These are phyloP conservation scores for Spea multiplicata DNA, from an alignment of 2,113 vertebrate genomes.

Conservation along the genomic window DNA sequence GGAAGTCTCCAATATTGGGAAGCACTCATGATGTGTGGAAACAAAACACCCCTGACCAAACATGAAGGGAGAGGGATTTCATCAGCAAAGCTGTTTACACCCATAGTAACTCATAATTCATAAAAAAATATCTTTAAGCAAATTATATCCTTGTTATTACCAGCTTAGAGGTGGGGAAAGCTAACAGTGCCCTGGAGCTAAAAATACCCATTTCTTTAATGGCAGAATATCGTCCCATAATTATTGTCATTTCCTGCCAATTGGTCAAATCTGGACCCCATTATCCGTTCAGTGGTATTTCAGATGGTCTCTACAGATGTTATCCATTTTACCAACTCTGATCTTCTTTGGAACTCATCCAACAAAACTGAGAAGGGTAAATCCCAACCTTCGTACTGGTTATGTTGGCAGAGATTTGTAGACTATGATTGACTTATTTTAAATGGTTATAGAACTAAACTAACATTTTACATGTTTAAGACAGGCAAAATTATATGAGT, in stretches of 20 bases:
- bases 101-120: too few relatives aligned
- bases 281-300: slow-evolving; percentile 22
- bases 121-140: too few relatives aligned
- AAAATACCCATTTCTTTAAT: background rate
- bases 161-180: background rate
- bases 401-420: slow-evolving; percentile 6
- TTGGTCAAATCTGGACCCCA: slow-evolving; percentile 29
- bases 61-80: too few relatives aligned
- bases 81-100: too few relatives aligned
- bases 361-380: background rate
- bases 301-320: slow-evolving; percentile 36
- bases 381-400: slow-evolving; percentile 12
- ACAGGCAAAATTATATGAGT: slow-evolving; percentile 2
- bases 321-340: slow-evolving; percentile 40
- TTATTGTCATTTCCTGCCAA: slow-evolving; percentile 23
- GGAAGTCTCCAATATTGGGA: too few relatives aligned
- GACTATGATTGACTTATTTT: slow-evolving; percentile 20
- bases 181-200: background rate
- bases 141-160: background rate
- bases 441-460: slow-evolving; percentile 24
- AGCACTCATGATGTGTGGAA: too few relatives aligned
- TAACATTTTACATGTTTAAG: background rate
- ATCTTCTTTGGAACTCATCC: slow-evolving; percentile 38
- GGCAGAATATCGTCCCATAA: background rate
- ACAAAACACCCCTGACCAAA: too few relatives aligned